Evolutionary conservation across 2,888 invertebrate genomes (phyloP).

Genomic region (Torymus texanus): DNA sequence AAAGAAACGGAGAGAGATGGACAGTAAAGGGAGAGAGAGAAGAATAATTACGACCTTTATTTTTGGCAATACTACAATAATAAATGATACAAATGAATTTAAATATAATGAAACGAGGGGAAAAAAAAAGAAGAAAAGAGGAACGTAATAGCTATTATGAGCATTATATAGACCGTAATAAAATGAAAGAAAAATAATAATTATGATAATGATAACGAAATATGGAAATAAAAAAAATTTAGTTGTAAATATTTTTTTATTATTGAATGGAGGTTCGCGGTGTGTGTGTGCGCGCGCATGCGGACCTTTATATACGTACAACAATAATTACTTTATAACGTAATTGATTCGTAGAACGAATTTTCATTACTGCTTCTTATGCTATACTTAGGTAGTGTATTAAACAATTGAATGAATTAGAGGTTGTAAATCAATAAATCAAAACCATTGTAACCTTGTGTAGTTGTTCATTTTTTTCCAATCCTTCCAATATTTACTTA

Average conservation of each 20-base stretch:
- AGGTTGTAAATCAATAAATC: conserved; percentile 70
- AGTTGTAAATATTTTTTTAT: conserved; percentile 70
- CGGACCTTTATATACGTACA: conserved; percentile 61
- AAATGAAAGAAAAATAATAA: conserved; percentile 26
- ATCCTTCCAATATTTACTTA: background rate
- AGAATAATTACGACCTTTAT: conserved; percentile 61
- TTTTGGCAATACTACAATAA: conserved; percentile 71
- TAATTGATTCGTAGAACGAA: conserved; percentile 70
- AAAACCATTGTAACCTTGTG: conserved; percentile 44
- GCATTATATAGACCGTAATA: conserved; percentile 59
- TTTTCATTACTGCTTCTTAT: conserved; percentile 72
- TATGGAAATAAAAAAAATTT: conserved; percentile 59
- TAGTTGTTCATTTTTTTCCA: conserved; percentile 25
- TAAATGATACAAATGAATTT: conserved; percentile 54
- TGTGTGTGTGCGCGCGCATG: conserved; percentile 64
- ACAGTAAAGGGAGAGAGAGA: too few species aligned
- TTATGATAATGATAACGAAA: too few species aligned
- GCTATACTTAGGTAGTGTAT: conserved; percentile 69
- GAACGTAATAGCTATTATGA: conserved; percentile 58
- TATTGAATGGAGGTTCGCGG: conserved; percentile 64
- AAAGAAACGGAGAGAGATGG: conserved; percentile 28
- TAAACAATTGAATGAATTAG: conserved; percentile 64
- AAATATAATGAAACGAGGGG: conserved; percentile 6
- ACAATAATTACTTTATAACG: conserved; percentile 65
- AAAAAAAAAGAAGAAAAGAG: background rate